Percentiles rank a stretch among this genome's conserved stretches.
Evolutionary conservation across 2,797 vertebrate species (phyloP).

Genomic region (Falco berigora): DNA sequence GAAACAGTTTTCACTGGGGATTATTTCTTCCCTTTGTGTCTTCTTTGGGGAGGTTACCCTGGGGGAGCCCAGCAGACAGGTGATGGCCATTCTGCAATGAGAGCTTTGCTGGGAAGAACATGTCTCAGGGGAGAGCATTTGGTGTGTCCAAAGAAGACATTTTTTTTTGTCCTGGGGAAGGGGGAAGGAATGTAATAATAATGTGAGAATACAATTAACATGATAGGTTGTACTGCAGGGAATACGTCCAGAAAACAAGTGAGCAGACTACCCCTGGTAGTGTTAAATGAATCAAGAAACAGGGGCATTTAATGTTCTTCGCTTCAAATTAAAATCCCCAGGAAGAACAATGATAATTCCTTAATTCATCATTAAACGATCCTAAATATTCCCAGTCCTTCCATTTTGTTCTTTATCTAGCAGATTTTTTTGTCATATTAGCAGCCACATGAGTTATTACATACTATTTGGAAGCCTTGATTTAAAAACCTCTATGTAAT

Average conservation of each 20-base stretch:
- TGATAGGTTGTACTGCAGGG: not conserved
- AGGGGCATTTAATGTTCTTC: not conserved
- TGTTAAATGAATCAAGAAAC: not conserved
- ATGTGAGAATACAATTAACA: not conserved
- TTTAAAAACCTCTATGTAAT: not conserved
- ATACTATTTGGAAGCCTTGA: not conserved
- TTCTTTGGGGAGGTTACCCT: not conserved
- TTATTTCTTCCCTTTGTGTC: not conserved
- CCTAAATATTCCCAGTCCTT: not conserved
- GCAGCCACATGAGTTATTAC: not conserved
- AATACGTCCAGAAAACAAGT: not conserved
- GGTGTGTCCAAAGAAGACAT: not conserved
- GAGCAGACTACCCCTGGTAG: not conserved
- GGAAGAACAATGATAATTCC: not conserved
- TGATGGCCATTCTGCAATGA: not conserved
- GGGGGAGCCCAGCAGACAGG: not conserved
- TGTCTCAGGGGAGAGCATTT: not conserved
- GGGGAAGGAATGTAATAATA: not conserved
- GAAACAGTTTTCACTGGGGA: not conserved
- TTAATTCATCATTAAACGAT: not conserved
- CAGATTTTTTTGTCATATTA: not conserved
- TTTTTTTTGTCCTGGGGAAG: not conserved
- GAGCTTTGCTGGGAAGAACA: not conserved
- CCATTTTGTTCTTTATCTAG: not conserved
- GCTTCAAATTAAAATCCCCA: constrained; percentile 1